Conservation (phyloP, 2,797 vertebrate species). For the Sebastes baramenuke region DNA sequence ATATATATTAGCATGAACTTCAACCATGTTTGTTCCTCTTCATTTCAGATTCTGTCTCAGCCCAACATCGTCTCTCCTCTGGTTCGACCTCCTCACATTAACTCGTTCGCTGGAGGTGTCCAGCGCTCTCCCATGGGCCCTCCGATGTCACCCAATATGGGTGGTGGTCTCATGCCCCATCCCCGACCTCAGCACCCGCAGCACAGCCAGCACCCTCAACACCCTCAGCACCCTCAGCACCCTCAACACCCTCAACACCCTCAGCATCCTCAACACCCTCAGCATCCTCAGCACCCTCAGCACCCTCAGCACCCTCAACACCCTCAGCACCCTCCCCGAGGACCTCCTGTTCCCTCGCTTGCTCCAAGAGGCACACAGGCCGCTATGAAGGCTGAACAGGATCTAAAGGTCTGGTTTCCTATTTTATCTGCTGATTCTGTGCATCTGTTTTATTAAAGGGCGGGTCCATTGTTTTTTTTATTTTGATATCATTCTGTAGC, state of each 20-base stretch:
- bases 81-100: conserved; percentile 92
- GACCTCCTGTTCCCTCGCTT: conserved; percentile 86
- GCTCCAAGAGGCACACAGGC: conserved; percentile 89
- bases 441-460: background rate
- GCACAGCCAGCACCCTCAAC: conserved; percentile 82
- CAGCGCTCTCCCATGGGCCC: conserved; percentile 93
- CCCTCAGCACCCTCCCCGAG: conserved; percentile 86
- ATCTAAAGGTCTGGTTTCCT: conserved; percentile 87
- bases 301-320: conserved; percentile 77
- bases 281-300: conserved; percentile 79
- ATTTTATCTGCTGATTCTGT: background rate
- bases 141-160: conserved; percentile 87
- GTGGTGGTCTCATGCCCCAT: conserved; percentile 93
- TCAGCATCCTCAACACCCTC: conserved; percentile 79
- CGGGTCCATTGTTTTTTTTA: background rate
- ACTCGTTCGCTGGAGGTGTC: conserved; percentile 92
- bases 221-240: conserved; percentile 80
- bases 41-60: conserved; percentile 92
- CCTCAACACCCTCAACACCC: conserved; percentile 78
- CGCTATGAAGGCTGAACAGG: conserved; percentile 92
- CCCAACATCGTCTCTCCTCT: conserved; percentile 95
- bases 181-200: conserved; percentile 85
- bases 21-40: background rate
- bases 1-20: background rate
- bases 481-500: no score